These are phyloP conservation scores for Scaptodrosophila lebanonensis DNA, from an alignment of 1,140 invertebrate species.

Conservation along the genomic window DNA sequence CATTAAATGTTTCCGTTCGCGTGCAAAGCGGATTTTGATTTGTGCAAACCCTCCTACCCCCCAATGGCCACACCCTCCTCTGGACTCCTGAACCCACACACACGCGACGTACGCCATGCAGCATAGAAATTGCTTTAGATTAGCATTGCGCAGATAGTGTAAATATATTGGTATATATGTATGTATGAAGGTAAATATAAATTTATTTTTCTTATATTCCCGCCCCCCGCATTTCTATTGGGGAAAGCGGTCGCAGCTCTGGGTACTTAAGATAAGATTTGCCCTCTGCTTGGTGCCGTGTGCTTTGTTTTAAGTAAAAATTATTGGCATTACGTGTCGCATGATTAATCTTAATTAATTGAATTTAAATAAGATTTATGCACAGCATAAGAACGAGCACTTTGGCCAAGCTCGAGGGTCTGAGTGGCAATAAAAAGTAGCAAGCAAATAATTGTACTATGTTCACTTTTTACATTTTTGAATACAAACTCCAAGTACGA, in stretches of 20 bases:
- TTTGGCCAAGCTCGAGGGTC: no score
- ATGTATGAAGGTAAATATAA: not conserved
- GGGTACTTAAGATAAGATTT: constrained; percentile 51
- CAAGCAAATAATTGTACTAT: no score
- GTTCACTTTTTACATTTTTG: no score
- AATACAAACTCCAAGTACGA: no score
- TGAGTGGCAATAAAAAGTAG: no score
- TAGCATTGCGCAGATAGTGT: constrained; percentile 4
- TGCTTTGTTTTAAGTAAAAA: constrained; percentile 44
- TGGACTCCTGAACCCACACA: not conserved
- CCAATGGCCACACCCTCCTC: no score
- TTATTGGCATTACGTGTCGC: constrained; percentile 57
- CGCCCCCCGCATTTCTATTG: not conserved
- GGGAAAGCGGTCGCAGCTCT: constrained; percentile 1
- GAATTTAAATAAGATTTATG: constrained; percentile 61
- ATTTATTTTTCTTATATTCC: constrained; percentile 1
- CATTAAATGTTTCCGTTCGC: constrained; percentile 57
- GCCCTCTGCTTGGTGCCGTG: constrained; percentile 10
- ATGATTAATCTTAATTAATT: constrained; percentile 63
- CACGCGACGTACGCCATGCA: no score
- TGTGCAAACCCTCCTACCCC: no score
- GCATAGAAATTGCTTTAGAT: constrained; percentile 37
- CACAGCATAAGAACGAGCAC: no score
- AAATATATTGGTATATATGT: not conserved
- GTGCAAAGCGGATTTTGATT: constrained; percentile 44